phyloP scores from a whole-genome alignment of 2,797 vertebrate genomes.

The Leucoraja ocellata region DNA sequence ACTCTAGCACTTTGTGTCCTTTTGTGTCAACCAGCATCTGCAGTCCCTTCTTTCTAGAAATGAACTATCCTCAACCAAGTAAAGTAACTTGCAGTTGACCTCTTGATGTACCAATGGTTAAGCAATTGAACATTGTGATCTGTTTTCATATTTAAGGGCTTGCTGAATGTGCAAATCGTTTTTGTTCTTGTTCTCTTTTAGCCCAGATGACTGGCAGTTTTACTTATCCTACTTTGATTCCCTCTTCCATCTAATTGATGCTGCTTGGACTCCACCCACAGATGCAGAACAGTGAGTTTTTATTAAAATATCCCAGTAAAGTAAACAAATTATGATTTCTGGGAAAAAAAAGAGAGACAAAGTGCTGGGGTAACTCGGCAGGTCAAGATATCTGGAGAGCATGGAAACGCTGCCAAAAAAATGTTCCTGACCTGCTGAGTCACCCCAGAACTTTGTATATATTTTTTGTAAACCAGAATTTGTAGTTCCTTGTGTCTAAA shows the following conservation, averaged over 20 bases:
- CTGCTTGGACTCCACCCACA: constrained; percentile 76
- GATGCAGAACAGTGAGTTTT: constrained; percentile 82
- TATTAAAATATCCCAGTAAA: not conserved
- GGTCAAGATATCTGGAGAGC: no score
- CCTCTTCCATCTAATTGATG: constrained; percentile 82
- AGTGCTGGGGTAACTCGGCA: no score
- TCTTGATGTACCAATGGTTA: not conserved
- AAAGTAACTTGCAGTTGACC: not conserved
- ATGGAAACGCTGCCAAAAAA: no score
- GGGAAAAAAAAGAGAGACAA: no score
- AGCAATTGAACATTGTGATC: not conserved
- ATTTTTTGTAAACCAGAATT: no score
- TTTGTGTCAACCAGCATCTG: no score
- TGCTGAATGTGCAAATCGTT: not conserved
- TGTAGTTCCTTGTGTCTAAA: no score
- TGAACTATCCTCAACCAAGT: not conserved
- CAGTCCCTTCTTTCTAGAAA: not conserved
- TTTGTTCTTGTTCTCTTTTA: constrained; percentile 50
- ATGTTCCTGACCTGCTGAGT: no score
- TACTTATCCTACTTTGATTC: constrained; percentile 90
- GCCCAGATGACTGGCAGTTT: constrained; percentile 98
- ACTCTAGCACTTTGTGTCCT: no score
- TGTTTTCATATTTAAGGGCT: not conserved
- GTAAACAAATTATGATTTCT: not conserved
- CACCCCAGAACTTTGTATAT: no score